Evolutionary conservation across 2,888 invertebrate genomes (phyloP).

Genomic region (Meghimatium bilineatum): DNA sequence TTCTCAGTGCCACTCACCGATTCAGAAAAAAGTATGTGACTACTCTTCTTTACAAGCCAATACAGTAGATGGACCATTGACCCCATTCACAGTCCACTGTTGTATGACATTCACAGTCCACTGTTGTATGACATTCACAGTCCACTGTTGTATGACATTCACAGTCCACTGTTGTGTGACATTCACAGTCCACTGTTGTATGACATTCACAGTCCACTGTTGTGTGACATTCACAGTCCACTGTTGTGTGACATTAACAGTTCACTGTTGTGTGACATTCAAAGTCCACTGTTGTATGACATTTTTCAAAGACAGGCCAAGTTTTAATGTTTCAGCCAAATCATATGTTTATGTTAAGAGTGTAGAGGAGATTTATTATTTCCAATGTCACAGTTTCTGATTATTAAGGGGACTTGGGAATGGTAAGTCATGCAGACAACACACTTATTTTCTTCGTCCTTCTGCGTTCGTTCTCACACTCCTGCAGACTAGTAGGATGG

Average conservation of each 20-base stretch:
- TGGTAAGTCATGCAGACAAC: no score
- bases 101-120: not conserved
- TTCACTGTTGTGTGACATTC: no score
- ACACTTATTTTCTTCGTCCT: no score
- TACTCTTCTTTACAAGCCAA: constrained; percentile 97
- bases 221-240: not conserved
- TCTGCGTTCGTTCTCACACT: no score
- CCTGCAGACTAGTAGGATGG: no score
- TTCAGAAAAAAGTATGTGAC: constrained; percentile 99
- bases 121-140: not conserved
- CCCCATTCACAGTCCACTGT: not conserved
- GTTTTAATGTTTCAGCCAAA: no score
- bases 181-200: not conserved
- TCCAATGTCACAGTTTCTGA: no score
- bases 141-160: not conserved
- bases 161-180: not conserved
- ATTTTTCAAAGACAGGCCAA: no score
- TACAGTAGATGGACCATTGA: constrained; percentile 76
- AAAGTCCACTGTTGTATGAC: not conserved
- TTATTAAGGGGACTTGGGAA: no score
- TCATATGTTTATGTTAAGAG: no score
- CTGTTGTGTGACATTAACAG: no score
- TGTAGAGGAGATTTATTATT: no score
- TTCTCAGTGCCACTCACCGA: constrained; percentile 98
- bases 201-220: not conserved